A percentile compares a stretch with the other conserved stretches of the same genome.
phyloP scores from a whole-genome alignment of 2,888 invertebrate genomes.

The Pardosa pseudoannulata region DNA sequence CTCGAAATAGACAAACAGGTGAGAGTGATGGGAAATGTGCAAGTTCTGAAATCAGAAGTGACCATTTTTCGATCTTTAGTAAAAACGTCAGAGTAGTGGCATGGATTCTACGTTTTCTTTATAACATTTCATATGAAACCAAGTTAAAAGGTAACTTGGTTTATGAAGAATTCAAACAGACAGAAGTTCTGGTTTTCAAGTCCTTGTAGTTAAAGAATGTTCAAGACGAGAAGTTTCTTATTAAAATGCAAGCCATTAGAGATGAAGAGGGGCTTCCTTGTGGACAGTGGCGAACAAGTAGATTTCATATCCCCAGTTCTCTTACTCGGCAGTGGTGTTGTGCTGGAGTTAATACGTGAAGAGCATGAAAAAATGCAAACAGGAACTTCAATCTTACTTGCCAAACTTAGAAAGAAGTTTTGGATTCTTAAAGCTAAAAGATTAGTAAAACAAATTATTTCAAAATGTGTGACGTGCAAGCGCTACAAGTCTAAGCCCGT shows the following conservation, averaged over 20 bases:
- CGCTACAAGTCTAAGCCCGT: background rate
- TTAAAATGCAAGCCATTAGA: background rate
- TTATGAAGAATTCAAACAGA: background rate
- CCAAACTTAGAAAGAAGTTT: background rate
- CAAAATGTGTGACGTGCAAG: background rate
- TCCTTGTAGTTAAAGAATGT: background rate
- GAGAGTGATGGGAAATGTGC: no score
- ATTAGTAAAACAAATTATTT: background rate
- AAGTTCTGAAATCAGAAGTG: no score
- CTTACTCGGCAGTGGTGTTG: background rate
- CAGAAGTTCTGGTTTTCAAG: background rate
- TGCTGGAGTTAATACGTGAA: background rate
- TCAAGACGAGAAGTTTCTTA: background rate
- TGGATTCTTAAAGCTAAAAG: background rate
- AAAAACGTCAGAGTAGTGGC: conserved; percentile 31
- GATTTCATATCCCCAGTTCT: background rate
- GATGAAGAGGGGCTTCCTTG: background rate
- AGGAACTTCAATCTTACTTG: background rate
- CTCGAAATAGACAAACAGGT: no score
- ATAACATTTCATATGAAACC: no score
- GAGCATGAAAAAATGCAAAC: background rate
- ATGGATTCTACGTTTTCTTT: background rate
- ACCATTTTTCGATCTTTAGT: background rate
- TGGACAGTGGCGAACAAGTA: background rate
- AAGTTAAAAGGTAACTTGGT: background rate